Conservation (phyloP, 1,140 invertebrate species). For the Drosophila oshimai region DNA sequence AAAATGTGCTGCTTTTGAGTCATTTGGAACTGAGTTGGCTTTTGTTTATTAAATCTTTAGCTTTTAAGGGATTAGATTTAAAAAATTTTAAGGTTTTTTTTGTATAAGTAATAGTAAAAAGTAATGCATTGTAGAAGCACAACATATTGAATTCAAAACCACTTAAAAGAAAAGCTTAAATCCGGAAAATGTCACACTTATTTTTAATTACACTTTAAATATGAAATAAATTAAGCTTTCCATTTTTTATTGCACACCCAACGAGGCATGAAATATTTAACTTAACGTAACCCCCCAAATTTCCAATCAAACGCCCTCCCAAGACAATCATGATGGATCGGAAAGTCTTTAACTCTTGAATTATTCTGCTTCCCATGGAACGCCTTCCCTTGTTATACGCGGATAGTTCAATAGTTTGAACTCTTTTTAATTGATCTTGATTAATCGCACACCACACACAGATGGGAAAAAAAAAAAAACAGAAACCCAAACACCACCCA, state of each 20-base stretch:
- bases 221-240: constrained; percentile 1
- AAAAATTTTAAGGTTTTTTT: no score
- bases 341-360: constrained; percentile 31
- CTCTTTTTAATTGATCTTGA: constrained; percentile 79
- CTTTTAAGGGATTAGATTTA: no score
- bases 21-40: no score
- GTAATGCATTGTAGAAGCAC: no score
- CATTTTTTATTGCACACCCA: neutral
- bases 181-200: neutral
- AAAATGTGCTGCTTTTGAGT: no score
- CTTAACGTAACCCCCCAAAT: constrained; percentile 29
- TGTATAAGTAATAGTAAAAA: no score
- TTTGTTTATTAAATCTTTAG: no score
- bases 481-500: constrained; percentile 14
- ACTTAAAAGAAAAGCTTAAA: no score
- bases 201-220: neutral
- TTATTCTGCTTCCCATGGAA: constrained; percentile 45
- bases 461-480: neutral
- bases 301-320: constrained; percentile 52
- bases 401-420: constrained; percentile 73
- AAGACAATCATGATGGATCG: constrained; percentile 20
- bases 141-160: no score
- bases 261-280: constrained; percentile 44
- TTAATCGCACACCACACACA: constrained; percentile 70
- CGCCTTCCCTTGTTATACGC: constrained; percentile 53